Evolutionary conservation across 2,888 invertebrate genomes (phyloP), one percentile per base, ranked within the genome.

Genomic region (Melangyna quadrimaculata): DNA sequence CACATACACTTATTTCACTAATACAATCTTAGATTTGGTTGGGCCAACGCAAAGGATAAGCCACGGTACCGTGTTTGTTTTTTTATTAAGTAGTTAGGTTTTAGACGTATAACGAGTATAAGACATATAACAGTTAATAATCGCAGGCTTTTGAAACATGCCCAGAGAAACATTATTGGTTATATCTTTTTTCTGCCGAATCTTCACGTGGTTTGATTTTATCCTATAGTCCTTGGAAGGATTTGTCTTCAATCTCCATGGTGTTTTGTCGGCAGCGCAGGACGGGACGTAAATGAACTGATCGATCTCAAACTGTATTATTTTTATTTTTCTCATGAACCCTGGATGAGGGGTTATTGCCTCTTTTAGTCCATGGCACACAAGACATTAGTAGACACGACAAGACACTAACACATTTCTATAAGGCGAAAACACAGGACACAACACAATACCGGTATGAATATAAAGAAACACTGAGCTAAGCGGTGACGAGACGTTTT

Each of bases 241-340:
- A 22, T 51, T 89, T 89, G 86, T 88, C 88, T 87, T 59, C 14
- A 35, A 22, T 35, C 84, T 78, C 86, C 87, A 86, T 87, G n/a
- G 40, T 27, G 40, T 17, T 63, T 22, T 32, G 57, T 61, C 29
- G 24, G 17, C 14, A 43, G 43, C n/a, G n/a, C n/a, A n/a, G n/a
- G n/a, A n/a, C n/a, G n/a, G n/a, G 19, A 45, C 43, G 27, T 10
- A n/a, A 1, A 87, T 53, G 88, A 67, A 88, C 87, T 88, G 89
- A 89, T 89, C 89, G 87, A n/a, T n/a, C n/a, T n/a, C n/a, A n/a
- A 87, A 91, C 90, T 91, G 90, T 83, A 75, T 82, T n/a, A 3
- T 9, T 88, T 19, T 57, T 35, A 59, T 45, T 69, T 63, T 73
- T 22, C 82, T 35, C 22, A 51, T 40, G 72, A 82, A 83, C 70